phyloP scores from a whole-genome alignment of 1,140 invertebrate species.

The Physella acuta region DNA sequence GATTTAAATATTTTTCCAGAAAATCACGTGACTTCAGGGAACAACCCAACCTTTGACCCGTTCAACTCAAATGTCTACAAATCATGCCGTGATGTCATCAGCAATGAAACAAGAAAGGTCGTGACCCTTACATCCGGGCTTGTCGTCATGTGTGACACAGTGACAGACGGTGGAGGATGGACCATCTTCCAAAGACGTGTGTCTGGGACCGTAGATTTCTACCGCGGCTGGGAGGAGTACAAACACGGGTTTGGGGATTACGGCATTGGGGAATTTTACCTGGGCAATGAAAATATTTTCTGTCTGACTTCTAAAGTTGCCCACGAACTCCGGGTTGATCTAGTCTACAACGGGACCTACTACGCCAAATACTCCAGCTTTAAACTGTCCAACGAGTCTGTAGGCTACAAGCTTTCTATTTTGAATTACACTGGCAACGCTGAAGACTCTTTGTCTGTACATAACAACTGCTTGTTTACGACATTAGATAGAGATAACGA shows the following conservation, averaged over 20 bases:
- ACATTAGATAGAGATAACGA: conserved; percentile 13
- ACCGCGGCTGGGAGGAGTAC: conserved; percentile 88
- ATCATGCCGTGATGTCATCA: not conserved
- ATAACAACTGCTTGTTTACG: not conserved
- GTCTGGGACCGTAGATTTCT: conserved; percentile 80
- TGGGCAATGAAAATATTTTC: conserved; percentile 38
- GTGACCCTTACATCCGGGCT: not conserved
- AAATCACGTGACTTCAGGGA: too few relatives aligned
- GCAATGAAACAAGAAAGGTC: not conserved
- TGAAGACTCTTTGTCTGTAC: not conserved
- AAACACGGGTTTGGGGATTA: conserved; percentile 88
- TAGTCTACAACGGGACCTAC: not conserved
- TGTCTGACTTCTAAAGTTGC: not conserved
- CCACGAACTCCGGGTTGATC: conserved; percentile 4
- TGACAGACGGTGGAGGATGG: conserved; percentile 9
- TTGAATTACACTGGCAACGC: not conserved
- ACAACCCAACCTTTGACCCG: too few relatives aligned
- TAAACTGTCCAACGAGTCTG: not conserved
- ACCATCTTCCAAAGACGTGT: conserved; percentile 71
- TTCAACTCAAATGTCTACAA: too few relatives aligned
- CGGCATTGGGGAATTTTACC: conserved; percentile 65
- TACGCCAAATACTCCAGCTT: not conserved
- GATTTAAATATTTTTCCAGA: too few relatives aligned
- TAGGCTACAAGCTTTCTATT: not conserved
- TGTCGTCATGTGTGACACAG: not conserved